These are phyloP conservation scores for Pseudomyrmex concolor DNA, from an alignment of 1,140 invertebrate genomes.

Conservation along the genomic window DNA sequence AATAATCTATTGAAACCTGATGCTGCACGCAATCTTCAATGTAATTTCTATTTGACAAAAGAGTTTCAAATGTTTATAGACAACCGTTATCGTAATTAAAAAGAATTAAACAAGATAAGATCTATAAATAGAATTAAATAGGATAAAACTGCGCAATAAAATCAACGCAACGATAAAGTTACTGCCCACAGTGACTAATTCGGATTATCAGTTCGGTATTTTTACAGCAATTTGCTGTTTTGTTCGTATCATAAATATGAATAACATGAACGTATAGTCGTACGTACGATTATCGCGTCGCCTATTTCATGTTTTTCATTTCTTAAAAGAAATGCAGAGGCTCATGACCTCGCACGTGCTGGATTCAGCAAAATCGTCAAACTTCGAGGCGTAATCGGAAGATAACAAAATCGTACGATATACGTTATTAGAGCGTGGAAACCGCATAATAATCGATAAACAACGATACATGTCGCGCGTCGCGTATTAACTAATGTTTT, in stretches of 20 bases:
- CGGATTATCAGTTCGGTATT: background rate
- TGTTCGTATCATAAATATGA: background rate
- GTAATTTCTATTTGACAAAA: background rate
- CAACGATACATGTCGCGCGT: background rate
- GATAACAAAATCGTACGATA: background rate
- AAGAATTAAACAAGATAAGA: too few relatives aligned
- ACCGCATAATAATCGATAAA: background rate
- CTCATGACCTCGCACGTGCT: background rate
- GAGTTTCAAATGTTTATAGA: too few relatives aligned
- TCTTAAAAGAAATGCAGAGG: background rate
- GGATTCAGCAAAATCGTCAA: background rate
- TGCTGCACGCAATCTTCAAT: background rate
- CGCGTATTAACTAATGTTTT: slow-evolving; percentile 6
- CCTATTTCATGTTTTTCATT: slow-evolving; percentile 37
- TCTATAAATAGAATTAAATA: too few relatives aligned
- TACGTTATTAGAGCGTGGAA: background rate
- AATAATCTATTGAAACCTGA: too few relatives aligned
- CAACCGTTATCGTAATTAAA: too few relatives aligned
- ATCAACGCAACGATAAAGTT: too few relatives aligned
- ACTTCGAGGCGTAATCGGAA: background rate
- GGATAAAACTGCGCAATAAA: too few relatives aligned
- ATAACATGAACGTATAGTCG: too few relatives aligned
- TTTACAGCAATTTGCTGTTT: background rate
- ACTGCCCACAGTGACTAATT: background rate
- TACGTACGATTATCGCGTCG: background rate